Base-by-base conservation (phyloP, 2,113 vertebrate species). In the Phocoena phocoena region DNA sequence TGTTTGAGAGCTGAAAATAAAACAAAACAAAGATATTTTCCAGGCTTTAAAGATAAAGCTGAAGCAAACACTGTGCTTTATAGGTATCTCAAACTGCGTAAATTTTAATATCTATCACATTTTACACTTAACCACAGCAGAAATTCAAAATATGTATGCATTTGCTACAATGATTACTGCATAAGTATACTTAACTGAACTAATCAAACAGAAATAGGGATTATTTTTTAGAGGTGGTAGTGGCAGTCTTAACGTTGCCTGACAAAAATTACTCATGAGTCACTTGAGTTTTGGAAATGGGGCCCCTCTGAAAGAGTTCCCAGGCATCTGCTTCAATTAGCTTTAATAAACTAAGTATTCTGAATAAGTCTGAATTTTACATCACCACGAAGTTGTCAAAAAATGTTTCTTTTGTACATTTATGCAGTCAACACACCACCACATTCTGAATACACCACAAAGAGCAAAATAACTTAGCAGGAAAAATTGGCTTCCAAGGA, bases 1-100 rank as follows among this genome's bases (percentile, higher is more conserved):
- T 89, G 55, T 92, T 68, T 95, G 76, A 33, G 80, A 67, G 71
- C 62, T 36, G 38, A 96, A 89, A 90, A 93, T 44, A 63, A 83
- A 81, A 80, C 18, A 89, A 91, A 12, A 67, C 11, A 65, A 55
- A 96, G 36, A n/a, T 23, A 67, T 47, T 88, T 84, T 85, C 38
- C 55, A 93, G 82, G 44, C 26, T 89, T 95, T 38, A 73, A 95
- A 44, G 26, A 58, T 70, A 4, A 67, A 96, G 67, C 25, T 41
- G 33, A 95, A 70, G 28, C 41, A 82, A 92, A 86, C 18, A 50
- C 5, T 70, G 15, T 76, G 44, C 65, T 95, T 50, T 88, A n/a
- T 2, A 50, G 47, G 20, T 70, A 85, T 33, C 74, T 81, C 86
- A 58, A 55, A 38, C 13, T 26, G 41, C 17, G 12, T 31, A 70